phyloP scores from a whole-genome alignment of 2,888 invertebrate genomes.

The Halocaridina rubra region DNA sequence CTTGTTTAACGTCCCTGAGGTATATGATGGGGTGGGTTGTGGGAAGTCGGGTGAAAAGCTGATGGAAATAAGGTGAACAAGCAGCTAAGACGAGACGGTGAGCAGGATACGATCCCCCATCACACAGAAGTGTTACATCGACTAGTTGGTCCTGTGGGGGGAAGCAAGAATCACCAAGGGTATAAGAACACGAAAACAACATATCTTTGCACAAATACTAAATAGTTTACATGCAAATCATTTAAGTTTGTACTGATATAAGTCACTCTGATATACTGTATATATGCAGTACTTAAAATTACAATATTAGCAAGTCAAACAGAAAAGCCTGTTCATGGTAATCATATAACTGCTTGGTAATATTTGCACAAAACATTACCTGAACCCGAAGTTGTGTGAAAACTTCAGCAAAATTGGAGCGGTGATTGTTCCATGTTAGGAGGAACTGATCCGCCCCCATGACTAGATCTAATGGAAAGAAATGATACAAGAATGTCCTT shows the following conservation, averaged over 20 bases:
- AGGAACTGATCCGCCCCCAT: constrained; percentile 64
- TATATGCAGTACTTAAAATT: too few relatives aligned
- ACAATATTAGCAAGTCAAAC: too few relatives aligned
- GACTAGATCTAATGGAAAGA: constrained; percentile 46
- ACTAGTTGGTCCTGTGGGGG: constrained; percentile 55
- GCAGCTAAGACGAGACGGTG: constrained; percentile 62
- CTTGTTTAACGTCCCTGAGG: constrained; percentile 62
- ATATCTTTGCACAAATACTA: too few relatives aligned
- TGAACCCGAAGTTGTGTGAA: constrained; percentile 61
- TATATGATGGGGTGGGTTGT: constrained; percentile 60
- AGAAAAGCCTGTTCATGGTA: too few relatives aligned
- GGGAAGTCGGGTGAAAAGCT: constrained; percentile 56
- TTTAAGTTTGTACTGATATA: too few relatives aligned
- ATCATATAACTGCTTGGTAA: too few relatives aligned
- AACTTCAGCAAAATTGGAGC: constrained; percentile 63
- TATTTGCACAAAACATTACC: too few relatives aligned
- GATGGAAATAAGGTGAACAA: constrained; percentile 62
- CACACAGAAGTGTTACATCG: constrained; percentile 62
- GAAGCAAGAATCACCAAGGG: background rate
- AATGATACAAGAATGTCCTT: background rate
- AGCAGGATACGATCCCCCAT: constrained; percentile 63
- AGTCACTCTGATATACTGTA: too few relatives aligned
- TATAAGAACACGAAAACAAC: too few relatives aligned
- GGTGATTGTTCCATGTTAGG: constrained; percentile 63
- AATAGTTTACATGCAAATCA: too few relatives aligned